phyloP scores from a whole-genome alignment of 2,797 vertebrate genomes.

The Sphenopsis melanotis region DNA sequence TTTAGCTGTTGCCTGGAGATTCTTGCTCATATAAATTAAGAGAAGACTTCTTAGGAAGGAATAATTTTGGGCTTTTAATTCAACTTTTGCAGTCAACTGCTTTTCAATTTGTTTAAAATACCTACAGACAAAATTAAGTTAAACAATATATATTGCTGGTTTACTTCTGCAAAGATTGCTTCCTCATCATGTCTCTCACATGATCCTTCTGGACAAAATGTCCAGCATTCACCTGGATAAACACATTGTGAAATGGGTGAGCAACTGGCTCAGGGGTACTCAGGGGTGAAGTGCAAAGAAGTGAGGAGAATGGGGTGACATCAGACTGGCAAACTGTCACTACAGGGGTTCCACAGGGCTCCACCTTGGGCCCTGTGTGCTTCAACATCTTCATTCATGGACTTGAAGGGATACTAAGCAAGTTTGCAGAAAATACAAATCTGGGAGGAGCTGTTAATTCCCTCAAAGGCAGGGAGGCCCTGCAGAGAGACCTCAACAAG shows the following conservation, averaged over 20 bases:
- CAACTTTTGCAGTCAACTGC: not conserved
- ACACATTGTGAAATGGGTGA: not conserved
- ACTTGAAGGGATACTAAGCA: not conserved
- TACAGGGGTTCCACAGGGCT: not conserved
- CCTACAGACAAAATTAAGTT: not conserved
- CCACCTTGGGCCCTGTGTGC: not conserved
- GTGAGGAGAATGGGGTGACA: not conserved
- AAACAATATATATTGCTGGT: not conserved
- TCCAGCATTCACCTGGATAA: not conserved
- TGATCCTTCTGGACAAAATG: not conserved
- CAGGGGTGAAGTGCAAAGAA: not conserved
- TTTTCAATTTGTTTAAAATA: not conserved
- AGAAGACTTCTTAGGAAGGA: not conserved
- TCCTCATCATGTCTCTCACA: not conserved
- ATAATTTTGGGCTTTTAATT: not conserved
- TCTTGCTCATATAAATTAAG: not conserved
- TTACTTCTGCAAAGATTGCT: not conserved
- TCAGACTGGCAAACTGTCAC: not conserved
- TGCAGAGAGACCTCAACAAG: not conserved
- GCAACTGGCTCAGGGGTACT: not conserved
- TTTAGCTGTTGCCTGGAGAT: not conserved
- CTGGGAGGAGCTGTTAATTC: not conserved
- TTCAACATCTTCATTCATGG: fast-evolving
- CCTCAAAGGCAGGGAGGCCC: not conserved
- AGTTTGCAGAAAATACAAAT: not conserved